Evolutionary conservation across 2,888 invertebrate genomes (phyloP).

Genomic region (Sesia bembeciformis): DNA sequence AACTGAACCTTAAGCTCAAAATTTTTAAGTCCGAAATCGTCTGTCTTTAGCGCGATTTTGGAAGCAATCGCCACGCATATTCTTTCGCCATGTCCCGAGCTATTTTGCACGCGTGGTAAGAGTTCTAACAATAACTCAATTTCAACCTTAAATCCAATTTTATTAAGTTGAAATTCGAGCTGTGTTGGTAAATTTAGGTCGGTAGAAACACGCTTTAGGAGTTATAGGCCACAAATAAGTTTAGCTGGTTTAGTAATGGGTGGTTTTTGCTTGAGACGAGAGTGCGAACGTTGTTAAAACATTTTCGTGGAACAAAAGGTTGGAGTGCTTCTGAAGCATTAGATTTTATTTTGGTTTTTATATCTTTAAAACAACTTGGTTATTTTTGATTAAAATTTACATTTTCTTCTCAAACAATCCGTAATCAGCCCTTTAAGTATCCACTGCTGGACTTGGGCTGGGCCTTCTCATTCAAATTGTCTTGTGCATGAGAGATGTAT

Average conservation of each 20-base stretch:
- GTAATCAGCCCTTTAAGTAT: no score
- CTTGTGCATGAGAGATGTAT: no score
- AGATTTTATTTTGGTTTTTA: no score
- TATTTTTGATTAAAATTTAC: no score
- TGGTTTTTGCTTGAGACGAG: constrained; percentile 23
- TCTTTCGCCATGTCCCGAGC: constrained; percentile 32
- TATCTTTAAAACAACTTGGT: no score
- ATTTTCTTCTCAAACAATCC: no score
- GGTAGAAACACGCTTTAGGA: constrained; percentile 20
- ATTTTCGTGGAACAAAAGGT: no score
- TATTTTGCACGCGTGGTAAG: constrained; percentile 31
- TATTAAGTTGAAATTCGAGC: constrained; percentile 22
- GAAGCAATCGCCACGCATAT: constrained; percentile 40
- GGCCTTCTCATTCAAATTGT: no score
- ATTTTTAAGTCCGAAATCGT: constrained; percentile 20
- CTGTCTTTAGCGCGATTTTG: constrained; percentile 15
- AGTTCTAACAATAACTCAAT: constrained; percentile 14
- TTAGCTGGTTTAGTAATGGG: constrained; percentile 39
- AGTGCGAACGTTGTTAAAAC: no score
- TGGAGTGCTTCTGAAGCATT: no score
- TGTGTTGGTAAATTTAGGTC: constrained; percentile 16
- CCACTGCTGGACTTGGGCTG: no score
- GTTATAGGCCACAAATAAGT: constrained; percentile 45
- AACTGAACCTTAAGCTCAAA: constrained; percentile 2
- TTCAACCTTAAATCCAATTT: constrained; percentile 18